phyloP scores from a whole-genome alignment of 2,888 invertebrate species.

The Cephus pulcher region DNA sequence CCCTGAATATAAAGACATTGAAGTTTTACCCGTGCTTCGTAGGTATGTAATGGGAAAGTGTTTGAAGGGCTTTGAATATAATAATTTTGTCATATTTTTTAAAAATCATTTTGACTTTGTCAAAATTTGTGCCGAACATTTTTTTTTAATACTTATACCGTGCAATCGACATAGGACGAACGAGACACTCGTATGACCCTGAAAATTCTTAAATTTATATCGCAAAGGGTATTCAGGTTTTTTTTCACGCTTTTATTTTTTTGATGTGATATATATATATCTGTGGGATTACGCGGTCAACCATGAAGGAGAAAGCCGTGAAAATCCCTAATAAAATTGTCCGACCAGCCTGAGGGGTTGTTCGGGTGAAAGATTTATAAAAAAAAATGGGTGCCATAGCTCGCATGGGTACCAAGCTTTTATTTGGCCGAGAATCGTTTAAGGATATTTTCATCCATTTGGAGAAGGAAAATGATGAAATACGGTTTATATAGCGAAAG shows the following conservation, averaged over 20 bases:
- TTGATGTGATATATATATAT: neutral
- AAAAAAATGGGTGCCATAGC: neutral
- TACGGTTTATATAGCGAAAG: neutral
- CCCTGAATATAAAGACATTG: too few species aligned
- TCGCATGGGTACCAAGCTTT: neutral
- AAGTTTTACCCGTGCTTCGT: neutral
- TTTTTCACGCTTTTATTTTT: neutral
- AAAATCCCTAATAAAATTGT: slow-evolving; percentile 1
- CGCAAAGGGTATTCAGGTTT: neutral
- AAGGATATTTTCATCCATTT: neutral
- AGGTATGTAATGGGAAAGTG: neutral
- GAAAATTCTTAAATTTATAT: neutral
- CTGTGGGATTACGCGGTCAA: neutral
- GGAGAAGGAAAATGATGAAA: neutral
- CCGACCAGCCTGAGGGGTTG: neutral
- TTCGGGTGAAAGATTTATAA: neutral
- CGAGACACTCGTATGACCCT: too few species aligned
- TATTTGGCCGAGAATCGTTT: slow-evolving; percentile 2
- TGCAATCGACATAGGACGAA: too few species aligned
- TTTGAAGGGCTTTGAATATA: neutral
- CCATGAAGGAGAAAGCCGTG: neutral
- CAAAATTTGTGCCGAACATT: neutral
- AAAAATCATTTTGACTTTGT: neutral
- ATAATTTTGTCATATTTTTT: too few species aligned
- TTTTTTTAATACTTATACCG: too few species aligned